Evolutionary conservation across 2,113 vertebrate species (phyloP), one percentile per base, ranked within the genome.

Genomic region (Ctenomys sociabilis): DNA sequence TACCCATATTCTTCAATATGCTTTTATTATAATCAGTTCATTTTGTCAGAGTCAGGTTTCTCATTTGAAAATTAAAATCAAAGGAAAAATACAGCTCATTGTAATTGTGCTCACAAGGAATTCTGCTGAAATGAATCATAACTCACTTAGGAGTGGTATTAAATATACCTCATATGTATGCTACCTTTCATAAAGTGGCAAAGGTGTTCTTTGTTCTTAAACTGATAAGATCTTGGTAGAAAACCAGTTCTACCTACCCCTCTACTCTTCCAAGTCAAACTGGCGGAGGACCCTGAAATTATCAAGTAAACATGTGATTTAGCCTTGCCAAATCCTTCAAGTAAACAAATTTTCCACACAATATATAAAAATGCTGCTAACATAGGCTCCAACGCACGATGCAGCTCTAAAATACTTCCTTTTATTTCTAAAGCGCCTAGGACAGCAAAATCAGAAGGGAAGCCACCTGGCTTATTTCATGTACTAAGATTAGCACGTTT

Each of bases 191-290:
- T 75, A 75, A 89, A 9, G 70, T 40, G 59, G 16, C 68, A 75
- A 85, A 70, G 43, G 66, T 72, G n/a, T 1, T 89, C 70, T 92
- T 97, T 95, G 90, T 96, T 93, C 37, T 85, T 91, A 80, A 93
- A 43, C 26, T 81, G 59, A 43, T 35, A 40, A 16, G 68, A 92
- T 21, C 37, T 85, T 89, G 8, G 54, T 83, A 93, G 63, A 94
- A 97, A 95, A 80, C 1, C 73, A 85, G 63, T 83, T n/a, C 78
- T 92, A 54, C n/a, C 43, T 78, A 87, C 68, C 88, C 81, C 72
- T 82, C 88, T 57, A 64, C 57, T 95, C 52, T 82, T 72, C 26
- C 17, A 78, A 91, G 40, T 85, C 82, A 61, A 81, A 95, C 0
- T 80, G 84, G 49, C 89, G 92, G 64, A 94, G 4, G 28, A 75